These are phyloP conservation scores for Trissolcus japonicus DNA, from an alignment of 2,888 invertebrate species.

Conservation along the genomic window DNA sequence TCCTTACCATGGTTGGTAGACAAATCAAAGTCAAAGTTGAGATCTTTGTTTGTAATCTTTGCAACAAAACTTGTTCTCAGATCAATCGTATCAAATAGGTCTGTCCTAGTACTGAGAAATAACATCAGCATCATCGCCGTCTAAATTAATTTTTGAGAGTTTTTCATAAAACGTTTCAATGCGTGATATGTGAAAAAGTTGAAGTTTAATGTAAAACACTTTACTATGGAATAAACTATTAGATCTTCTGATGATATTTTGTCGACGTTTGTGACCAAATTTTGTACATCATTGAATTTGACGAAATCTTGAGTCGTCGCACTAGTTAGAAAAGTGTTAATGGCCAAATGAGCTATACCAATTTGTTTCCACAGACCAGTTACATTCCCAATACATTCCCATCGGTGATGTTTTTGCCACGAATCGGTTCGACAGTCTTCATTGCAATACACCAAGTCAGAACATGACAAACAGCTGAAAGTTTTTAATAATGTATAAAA, in stretches of 20 bases:
- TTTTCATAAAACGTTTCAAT: not conserved
- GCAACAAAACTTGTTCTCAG: conserved; percentile 65
- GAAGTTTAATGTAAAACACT: conserved; percentile 58
- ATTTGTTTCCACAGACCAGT: conserved; percentile 82
- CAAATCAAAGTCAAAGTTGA: conserved; percentile 61
- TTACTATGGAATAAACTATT: conserved; percentile 84
- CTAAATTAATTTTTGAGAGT: conserved; percentile 74
- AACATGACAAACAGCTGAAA: conserved; percentile 82
- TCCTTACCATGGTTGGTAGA: conserved; percentile 64
- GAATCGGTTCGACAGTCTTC: conserved; percentile 80
- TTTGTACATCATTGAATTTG: conserved; percentile 82
- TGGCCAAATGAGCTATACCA: conserved; percentile 88
- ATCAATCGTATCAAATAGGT: conserved; percentile 80
- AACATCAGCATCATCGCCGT: conserved; percentile 82
- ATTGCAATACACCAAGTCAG: conserved; percentile 83
- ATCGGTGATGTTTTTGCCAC: conserved; percentile 80
- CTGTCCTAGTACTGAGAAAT: conserved; percentile 82
- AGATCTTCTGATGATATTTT: conserved; percentile 82
- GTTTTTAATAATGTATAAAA: not conserved
- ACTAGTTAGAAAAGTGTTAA: conserved; percentile 81
- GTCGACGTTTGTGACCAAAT: conserved; percentile 84
- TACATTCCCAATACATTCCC: conserved; percentile 84
- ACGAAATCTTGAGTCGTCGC: conserved; percentile 71
- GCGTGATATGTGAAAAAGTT: not conserved
- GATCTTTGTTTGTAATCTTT: conserved; percentile 63